Evolutionary conservation across 2,113 vertebrate genomes (phyloP).

Genomic region (Sebastes schlegelii): DNA sequence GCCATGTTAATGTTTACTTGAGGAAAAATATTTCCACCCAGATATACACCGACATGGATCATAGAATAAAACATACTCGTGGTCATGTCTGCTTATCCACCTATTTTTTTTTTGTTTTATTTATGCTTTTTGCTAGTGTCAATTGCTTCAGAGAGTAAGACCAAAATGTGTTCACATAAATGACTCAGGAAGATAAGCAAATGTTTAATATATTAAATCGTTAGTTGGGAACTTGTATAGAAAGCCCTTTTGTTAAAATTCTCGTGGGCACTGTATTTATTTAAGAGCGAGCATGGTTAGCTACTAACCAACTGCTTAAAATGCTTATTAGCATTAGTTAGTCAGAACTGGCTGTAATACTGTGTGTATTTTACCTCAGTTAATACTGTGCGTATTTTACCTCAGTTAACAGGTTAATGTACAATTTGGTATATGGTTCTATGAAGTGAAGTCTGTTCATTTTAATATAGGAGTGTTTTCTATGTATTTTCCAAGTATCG

Average conservation of each 20-base stretch:
- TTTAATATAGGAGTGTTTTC: slow-evolving; percentile 55
- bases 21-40: slow-evolving; percentile 5
- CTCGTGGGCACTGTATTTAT: slow-evolving; percentile 62
- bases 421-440: slow-evolving; percentile 30
- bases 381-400: slow-evolving; percentile 47
- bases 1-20: slow-evolving; percentile 54
- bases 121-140: slow-evolving; percentile 49
- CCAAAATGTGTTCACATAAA: slow-evolving; percentile 62
- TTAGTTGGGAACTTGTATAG: slow-evolving; percentile 35
- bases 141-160: slow-evolving; percentile 44
- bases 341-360: slow-evolving; percentile 44
- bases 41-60: slow-evolving; percentile 5
- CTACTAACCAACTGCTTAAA: slow-evolving; percentile 12
- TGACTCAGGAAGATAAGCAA: slow-evolving; percentile 78
- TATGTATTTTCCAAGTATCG: slow-evolving; percentile 50
- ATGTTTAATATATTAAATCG: slow-evolving; percentile 64
- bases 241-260: slow-evolving; percentile 18
- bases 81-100: slow-evolving; percentile 19
- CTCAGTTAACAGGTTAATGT: slow-evolving; percentile 51
- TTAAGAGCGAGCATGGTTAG: slow-evolving; percentile 21
- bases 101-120: slow-evolving; percentile 30
- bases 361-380: slow-evolving; percentile 49
- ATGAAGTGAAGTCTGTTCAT: slow-evolving; percentile 17
- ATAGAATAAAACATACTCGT: not conserved
- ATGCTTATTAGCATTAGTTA: slow-evolving; percentile 32